A percentile compares a stretch with the other conserved stretches of the same genome.
These are phyloP conservation scores for Zophobas morio DNA, from an alignment of 1,140 invertebrate genomes.

Conservation along the genomic window DNA sequence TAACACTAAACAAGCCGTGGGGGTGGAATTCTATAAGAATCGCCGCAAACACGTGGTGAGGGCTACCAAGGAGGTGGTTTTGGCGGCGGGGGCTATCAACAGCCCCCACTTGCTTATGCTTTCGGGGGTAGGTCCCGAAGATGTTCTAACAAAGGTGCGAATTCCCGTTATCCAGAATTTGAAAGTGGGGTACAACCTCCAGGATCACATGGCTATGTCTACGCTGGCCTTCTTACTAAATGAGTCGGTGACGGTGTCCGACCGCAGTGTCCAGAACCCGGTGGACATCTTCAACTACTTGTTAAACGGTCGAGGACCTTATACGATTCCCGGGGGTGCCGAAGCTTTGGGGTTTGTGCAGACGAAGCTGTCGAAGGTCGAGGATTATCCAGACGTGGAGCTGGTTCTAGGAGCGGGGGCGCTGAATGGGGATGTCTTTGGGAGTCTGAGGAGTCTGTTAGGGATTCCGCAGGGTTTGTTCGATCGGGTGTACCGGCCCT, in stretches of 20 bases:
- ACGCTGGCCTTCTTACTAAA: constrained; percentile 86
- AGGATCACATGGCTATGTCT: constrained; percentile 90
- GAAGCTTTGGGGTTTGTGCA: constrained; percentile 80
- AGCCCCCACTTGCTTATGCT: constrained; percentile 94
- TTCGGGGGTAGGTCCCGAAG: constrained; percentile 88
- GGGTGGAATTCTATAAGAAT: constrained; percentile 82
- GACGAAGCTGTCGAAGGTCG: constrained; percentile 69
- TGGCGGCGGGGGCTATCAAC: constrained; percentile 90
- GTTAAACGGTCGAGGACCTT: constrained; percentile 83
- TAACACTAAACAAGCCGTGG: constrained; percentile 73
- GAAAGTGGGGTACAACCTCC: constrained; percentile 87
- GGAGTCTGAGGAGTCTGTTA: constrained; percentile 76
- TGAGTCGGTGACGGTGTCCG: constrained; percentile 84
- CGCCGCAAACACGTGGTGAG: constrained; percentile 78
- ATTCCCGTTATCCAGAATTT: constrained; percentile 81
- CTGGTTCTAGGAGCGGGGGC: constrained; percentile 82
- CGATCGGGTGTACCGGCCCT: constrained; percentile 71
- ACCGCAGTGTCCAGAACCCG: constrained; percentile 82
- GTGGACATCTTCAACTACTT: constrained; percentile 82
- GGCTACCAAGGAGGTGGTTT: constrained; percentile 87
- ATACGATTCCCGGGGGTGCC: constrained; percentile 89
- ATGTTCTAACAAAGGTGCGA: constrained; percentile 79
- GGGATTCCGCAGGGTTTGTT: constrained; percentile 77
- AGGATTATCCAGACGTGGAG: constrained; percentile 82
- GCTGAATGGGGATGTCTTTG: constrained; percentile 80